Base-by-base conservation (phyloP, 2,113 vertebrate genomes). In the Ochotona princeps region DNA sequence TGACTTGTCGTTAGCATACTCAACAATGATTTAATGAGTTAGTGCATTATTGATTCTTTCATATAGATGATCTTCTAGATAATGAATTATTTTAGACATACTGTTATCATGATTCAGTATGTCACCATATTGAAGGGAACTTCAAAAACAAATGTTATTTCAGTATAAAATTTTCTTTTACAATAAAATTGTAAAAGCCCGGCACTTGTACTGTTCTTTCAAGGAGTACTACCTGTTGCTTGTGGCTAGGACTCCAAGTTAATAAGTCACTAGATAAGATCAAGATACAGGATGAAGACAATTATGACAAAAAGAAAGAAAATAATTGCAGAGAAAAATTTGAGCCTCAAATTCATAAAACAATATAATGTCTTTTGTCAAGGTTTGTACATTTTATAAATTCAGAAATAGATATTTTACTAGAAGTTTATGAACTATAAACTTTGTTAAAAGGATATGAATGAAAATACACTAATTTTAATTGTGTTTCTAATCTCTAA, bases 351-450 rank as follows among this genome's bases (percentile, higher is more conserved):
- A 65, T 2, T 87, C 47, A 72, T 32, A 26, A 83, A 76, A 93
- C 9, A 32, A 38, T 18, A 66, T 15, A 90, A 26, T 87, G 25
- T 28, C 25, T 32, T 44, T 82, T 26, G 15, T 76, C 49, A 83
- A 90, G 13, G 28, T 75, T 80, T 75, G 51, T 67, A 83, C 0
- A 69, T 67, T 92, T 92, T 86, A 60, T 65, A 49, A 85, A 85
- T 81, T 69, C 26, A 79, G 38, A 93, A 94, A 85, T 44, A 76
- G 23, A 54, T 20, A 83, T 84, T 81, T 83, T 32, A 73, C 20
- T 82, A 69, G 18, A 87, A 90, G 83, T 90, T 95, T 82, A 92
- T 90, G 21, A 94, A 72, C 35, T 93, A 7, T 83, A 95, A 32
- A 44, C 3, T 44, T 44, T 44, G 70, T 54, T 90, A 28, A 93